phyloP scores from a whole-genome alignment of 1,140 invertebrate species.

The Drosophila busckii region DNA sequence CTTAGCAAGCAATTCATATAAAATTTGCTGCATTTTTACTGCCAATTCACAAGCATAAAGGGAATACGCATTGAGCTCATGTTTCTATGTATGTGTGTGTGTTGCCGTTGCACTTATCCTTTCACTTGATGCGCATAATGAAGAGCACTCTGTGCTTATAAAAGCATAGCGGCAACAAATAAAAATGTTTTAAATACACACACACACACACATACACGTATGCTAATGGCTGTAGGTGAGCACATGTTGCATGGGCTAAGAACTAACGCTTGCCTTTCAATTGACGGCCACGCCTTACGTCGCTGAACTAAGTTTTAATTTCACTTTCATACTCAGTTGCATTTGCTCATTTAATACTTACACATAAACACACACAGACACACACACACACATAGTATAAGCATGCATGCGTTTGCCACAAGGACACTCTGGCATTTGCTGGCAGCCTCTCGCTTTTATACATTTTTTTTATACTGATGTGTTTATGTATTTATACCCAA shows the following conservation, averaged over 20 bases:
- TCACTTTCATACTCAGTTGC: slow-evolving; percentile 45
- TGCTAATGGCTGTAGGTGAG: no score
- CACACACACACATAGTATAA: no score
- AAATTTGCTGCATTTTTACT: slow-evolving; percentile 43
- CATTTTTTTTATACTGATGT: slow-evolving; percentile 51
- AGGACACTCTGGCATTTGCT: slow-evolving; percentile 46
- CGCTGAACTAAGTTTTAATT: slow-evolving; percentile 66
- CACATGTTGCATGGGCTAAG: no score
- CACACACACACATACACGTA: neutral
- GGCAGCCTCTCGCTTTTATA: no score
- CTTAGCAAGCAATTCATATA: slow-evolving; percentile 30
- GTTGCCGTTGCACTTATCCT: slow-evolving; percentile 59
- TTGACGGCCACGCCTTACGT: slow-evolving; percentile 49
- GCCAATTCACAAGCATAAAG: slow-evolving; percentile 48
- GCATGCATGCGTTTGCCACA: slow-evolving; percentile 40
- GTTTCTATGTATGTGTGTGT: slow-evolving; percentile 13
- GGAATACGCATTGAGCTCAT: slow-evolving; percentile 32
- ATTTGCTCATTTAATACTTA: slow-evolving; percentile 69
- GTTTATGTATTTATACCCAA: slow-evolving; percentile 68
- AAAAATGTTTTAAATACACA: slow-evolving; percentile 18
- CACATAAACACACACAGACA: no score
- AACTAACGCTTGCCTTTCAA: no score
- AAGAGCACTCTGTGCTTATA: slow-evolving; percentile 77
- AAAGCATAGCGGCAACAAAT: slow-evolving; percentile 55
- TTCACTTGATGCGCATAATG: slow-evolving; percentile 77